Conservation (phyloP, 1,140 invertebrate species). For the Calephelis nemesis region DNA sequence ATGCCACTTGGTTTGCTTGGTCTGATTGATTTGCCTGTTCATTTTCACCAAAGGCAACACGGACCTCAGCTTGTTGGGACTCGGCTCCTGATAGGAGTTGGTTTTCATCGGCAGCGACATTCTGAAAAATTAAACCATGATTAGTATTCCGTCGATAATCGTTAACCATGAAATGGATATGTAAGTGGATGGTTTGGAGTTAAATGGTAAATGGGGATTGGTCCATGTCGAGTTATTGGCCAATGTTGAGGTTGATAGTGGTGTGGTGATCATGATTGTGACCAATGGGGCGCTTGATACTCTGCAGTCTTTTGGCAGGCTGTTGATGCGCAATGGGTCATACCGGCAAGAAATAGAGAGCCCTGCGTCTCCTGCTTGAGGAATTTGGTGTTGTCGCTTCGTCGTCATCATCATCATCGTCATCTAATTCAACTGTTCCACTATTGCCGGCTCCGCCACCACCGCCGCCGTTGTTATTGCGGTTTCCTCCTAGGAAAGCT, state of each 20-base stretch:
- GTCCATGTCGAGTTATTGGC: conserved; percentile 17
- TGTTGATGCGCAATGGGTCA: conserved; percentile 69
- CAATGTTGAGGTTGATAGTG: conserved; percentile 55
- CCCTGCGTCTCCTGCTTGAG: conserved; percentile 62
- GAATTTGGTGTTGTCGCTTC: conserved; percentile 52
- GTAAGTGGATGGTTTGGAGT: conserved; percentile 72
- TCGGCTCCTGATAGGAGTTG: conserved; percentile 77
- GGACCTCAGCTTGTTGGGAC: conserved; percentile 82
- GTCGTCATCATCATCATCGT: conserved; percentile 68
- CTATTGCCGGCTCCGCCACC: conserved; percentile 49
- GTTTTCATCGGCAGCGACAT: conserved; percentile 74
- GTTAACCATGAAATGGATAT: conserved; percentile 57
- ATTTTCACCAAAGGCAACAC: conserved; percentile 81
- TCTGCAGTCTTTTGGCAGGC: conserved; percentile 56
- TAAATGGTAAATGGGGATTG: conserved; percentile 13
- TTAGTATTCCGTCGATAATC: conserved; percentile 19
- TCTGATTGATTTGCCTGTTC: conserved; percentile 36
- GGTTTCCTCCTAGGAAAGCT: conserved; percentile 75
- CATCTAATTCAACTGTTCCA: conserved; percentile 64
- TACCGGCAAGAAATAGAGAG: conserved; percentile 69
- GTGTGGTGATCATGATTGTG: conserved; percentile 74
- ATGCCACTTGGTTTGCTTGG: conserved; percentile 59
- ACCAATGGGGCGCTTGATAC: conserved; percentile 66
- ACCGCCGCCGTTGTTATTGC: conserved; percentile 57
- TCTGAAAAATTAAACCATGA: conserved; percentile 55